Base-by-base conservation (phyloP, 92 coral and sea anemone species). In the Umimayanthus kanabou region DNA sequence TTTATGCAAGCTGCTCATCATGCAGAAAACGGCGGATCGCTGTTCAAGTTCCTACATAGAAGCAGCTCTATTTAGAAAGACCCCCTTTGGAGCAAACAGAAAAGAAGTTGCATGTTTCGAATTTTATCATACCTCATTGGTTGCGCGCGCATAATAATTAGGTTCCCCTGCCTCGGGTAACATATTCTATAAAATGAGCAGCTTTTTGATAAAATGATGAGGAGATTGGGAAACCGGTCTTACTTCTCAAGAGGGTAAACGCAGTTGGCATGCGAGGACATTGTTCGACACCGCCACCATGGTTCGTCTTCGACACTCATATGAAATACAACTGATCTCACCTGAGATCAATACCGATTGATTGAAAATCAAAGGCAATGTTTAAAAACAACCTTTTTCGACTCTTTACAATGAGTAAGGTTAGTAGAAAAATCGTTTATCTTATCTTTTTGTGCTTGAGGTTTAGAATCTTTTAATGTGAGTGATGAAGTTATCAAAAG, bases 91-190 rank as follows among this genome's bases (percentile, higher is more conserved):
- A 47, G 77, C 78, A 47, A 66, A 39, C 23, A 42, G 47, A 69
- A 83, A 25, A 29, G 64, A 50, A n/a, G 7, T 3, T 16, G 78
- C 61, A 70, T 83, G 77, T 70, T 83, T 83, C 45, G 28, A 42
- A 83, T 83, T 69, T 28, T 72, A 66, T 70, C 22, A 66, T 23
- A 22, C 50, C 43, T 70, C 26, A 28, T 70, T 29, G 22, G 8
- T 69, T 45, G 77, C 66, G 40, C 58, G 40, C 37, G 87, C 78
- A 70, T 70, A 42, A 29, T 69, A 70, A 83, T 70, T 29, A n/a
- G 1, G 57, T 69, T 14, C 13, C 20, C 47, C 47, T 29, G 53
- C 76, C 66, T 83, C 66, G 26, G 61, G 40, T 43, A 70, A 70
- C 47, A 69, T 2, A 37, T 25, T 3, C 11, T 18, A 29, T 39